A percentile compares a stretch with the other conserved stretches of the same genome.
Evolutionary conservation across 2,113 vertebrate genomes (phyloP).

Genomic region (Plotosus lineatus): DNA sequence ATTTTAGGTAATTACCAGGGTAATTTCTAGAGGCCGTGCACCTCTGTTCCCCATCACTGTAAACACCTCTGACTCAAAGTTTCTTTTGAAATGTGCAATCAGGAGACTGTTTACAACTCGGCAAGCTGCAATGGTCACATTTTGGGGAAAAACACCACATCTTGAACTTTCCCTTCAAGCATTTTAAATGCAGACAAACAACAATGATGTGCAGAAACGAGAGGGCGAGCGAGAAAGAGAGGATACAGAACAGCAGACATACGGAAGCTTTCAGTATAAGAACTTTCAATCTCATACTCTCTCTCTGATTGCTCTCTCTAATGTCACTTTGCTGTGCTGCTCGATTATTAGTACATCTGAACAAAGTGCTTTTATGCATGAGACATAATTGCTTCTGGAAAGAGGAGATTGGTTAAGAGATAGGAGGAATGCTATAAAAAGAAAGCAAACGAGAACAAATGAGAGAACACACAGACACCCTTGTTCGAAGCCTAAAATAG

Average conservation of each 20-base stretch:
- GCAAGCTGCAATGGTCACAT: neutral
- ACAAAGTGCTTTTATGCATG: conserved; percentile 58
- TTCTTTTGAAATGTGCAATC: neutral
- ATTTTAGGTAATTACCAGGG: neutral
- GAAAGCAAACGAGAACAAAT: neutral
- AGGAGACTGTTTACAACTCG: conserved; percentile 14
- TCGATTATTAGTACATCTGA: conserved; percentile 41
- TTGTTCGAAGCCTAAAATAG: conserved; percentile 10
- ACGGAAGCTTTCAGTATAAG: conserved; percentile 33
- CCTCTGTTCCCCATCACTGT: neutral
- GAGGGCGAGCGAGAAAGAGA: neutral
- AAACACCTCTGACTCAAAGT: neutral
- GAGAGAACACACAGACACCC: neutral
- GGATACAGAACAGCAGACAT: conserved; percentile 33
- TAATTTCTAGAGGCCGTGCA: neutral
- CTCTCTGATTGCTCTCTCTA: conserved; percentile 15
- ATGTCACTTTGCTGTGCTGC: conserved; percentile 33
- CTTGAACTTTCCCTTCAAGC: conserved; percentile 30
- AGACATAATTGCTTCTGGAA: conserved; percentile 50
- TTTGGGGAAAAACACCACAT: neutral
- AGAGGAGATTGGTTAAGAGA: conserved; percentile 11
- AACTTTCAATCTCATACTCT: neutral
- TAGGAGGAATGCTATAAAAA: conserved; percentile 34
- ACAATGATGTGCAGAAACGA: conserved; percentile 12
- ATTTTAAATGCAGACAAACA: conserved; percentile 38